Base-by-base conservation (phyloP, 2,113 vertebrate species). In the Smithornis capensis region DNA sequence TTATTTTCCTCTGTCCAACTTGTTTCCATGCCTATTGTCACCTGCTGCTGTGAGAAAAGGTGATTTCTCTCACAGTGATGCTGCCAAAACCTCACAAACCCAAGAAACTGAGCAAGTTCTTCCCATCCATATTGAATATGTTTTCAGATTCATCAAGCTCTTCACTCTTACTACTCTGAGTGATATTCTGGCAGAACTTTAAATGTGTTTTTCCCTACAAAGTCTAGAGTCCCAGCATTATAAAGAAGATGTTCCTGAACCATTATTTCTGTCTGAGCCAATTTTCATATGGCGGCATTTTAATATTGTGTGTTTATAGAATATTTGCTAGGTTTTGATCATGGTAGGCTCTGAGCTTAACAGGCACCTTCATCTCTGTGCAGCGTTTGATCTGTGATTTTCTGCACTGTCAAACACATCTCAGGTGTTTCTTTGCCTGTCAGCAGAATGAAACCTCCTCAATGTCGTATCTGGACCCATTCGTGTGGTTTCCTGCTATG, bases 101-200 rank as follows among this genome's bases (percentile, higher is more conserved):
- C 0, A 1, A 65, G 40, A 17, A 37, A 17, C 4, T 21, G 52
- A 63, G 76, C 29, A 47, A 14, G 6, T 42, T 65, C 33, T 57
- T 44, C 38, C 59, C 60, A 2, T 45, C 29, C 2, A 0, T 3
- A 12, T 4, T 31, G 49, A 56, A 4, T 4, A 14, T 19, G 6
- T 38, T 28, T 47, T 57, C 53, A 64, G 67, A 24, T 29, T 24
- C 33, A 64, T 87, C 45, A 28, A 31, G 52, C 67, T 49, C 64
- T 35, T 79, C 62, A 19, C 35, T 35, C 53, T 67, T 0, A 13
- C 55, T 12, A 4, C 37, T 69, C 40, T 24, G 52, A 22, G 21
- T 28, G 57, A 28, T 49, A 4, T 8, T 71, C 57, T 73, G 83
- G 6, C 33, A 86, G 40, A 37, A 60, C 28, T 60, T 40, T 25